Evolutionary conservation across 2,888 invertebrate species (phyloP).

Genomic region (Habrosyne pyritoides): DNA sequence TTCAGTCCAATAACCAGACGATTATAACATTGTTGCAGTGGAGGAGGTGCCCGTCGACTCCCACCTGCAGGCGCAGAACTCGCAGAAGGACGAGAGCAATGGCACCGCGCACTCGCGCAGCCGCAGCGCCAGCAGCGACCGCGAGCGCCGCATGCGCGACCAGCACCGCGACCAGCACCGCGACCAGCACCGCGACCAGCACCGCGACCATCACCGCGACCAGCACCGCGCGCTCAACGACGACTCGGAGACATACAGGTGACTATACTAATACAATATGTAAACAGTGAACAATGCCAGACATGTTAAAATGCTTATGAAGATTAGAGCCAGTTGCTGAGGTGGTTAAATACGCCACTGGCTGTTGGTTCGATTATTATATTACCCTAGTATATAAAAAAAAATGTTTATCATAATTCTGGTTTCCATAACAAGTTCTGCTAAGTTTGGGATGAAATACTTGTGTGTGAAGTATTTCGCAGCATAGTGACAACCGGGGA

Average conservation of each 20-base stretch:
- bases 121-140: constrained; percentile 54
- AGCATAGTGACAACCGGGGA: too few relatives aligned
- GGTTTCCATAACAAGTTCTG: too few relatives aligned
- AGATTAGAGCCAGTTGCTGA: too few relatives aligned
- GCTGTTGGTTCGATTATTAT: too few relatives aligned
- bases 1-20: neutral
- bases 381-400: too few relatives aligned
- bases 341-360: too few relatives aligned
- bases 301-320: too few relatives aligned
- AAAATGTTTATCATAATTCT: too few relatives aligned
- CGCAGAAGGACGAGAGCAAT: constrained; percentile 25
- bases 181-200: constrained; percentile 39
- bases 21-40: constrained; percentile 66
- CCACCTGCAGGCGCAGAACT: constrained; percentile 39
- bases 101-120: constrained; percentile 39
- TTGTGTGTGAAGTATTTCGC: too few relatives aligned
- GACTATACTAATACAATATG: neutral
- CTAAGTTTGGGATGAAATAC: too few relatives aligned
- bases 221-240: constrained; percentile 31
- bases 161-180: constrained; percentile 38
- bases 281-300: too few relatives aligned
- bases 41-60: constrained; percentile 81
- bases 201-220: constrained; percentile 44
- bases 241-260: constrained; percentile 37
- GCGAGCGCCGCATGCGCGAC: constrained; percentile 44